Evolutionary conservation across 2,888 invertebrate species (phyloP), one percentile per base, ranked within the genome.

Genomic region (Archips xylosteana): DNA sequence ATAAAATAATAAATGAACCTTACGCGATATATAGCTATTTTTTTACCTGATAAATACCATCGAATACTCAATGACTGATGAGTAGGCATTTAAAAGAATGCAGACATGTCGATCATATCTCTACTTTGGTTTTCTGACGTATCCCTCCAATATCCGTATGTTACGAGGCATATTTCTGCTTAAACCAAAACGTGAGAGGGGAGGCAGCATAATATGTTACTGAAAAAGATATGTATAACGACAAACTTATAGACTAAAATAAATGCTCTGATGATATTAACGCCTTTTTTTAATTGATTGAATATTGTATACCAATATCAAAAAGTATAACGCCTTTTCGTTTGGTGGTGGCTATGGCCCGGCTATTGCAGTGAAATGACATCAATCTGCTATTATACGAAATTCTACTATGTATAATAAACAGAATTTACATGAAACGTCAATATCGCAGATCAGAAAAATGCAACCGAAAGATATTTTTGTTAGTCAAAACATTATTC

Each of bases 231-330:
- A 34, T 69, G 57, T 34, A 39, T 59, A 6, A 59, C 10, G 68
- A 73, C 62, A 68, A 64, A 60, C 68, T 69, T 69, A 73, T 47
- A 63, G 13, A 39, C 63, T 73, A 64, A 68, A 42, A 23, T 59
- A 36, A 54, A 23, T 68, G 9, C 39, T 54, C 61, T 47, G 32
- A 3, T 57, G 57, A 57, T 57, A 57, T 57, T 3, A 32, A 39
- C 23, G 13, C 8, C 5, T 54, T 32, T 32, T 32, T 12, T 10
- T 32, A 12, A 32, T 12, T 32, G 1, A 9, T 57, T 12, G 15
- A 54, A 9, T 15, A 54, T 49, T 57, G 32, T 32, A 9, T 12
- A 57, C 57, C 32, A 57, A 4, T 57, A 32, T 32, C 10, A 54
- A 9, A 9, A 54, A 9, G 23, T 23, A 6, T 15, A 15, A 15